Conservation (phyloP, 1,140 invertebrate species). For the Euschistus heros region DNA sequence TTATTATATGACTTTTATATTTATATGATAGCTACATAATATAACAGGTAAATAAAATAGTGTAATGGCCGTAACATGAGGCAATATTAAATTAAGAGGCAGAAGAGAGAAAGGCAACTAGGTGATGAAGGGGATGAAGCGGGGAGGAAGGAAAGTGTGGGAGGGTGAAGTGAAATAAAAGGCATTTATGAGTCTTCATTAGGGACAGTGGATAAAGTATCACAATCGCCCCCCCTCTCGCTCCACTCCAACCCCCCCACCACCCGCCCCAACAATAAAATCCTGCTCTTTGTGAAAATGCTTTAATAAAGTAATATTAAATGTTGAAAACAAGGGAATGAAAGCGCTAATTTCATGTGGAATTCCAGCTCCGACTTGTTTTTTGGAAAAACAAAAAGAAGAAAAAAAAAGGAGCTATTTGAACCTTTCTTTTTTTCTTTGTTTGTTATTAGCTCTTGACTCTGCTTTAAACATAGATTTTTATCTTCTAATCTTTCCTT, state of each 20-base stretch:
- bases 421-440: background rate
- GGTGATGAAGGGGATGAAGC: background rate
- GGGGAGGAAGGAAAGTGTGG: background rate
- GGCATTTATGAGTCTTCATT: constrained; percentile 9
- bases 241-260: background rate
- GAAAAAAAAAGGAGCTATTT: background rate
- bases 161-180: background rate
- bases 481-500: background rate
- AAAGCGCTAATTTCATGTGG: constrained; percentile 8
- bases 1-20: too few relatives aligned
- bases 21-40: too few relatives aligned
- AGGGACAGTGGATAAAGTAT: constrained; percentile 2
- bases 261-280: background rate
- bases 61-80: too few relatives aligned
- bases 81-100: background rate
- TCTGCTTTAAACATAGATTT: constrained; percentile 1
- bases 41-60: too few relatives aligned
- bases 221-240: background rate
- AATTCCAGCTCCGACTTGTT: background rate
- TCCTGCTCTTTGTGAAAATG: constrained; percentile 1
- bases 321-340: constrained; percentile 7
- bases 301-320: constrained; percentile 9
- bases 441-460: background rate
- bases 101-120: background rate
- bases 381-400: background rate